Evolutionary conservation across 2,797 vertebrate species (phyloP).

Genomic region (Knipowitschia caucasica): DNA sequence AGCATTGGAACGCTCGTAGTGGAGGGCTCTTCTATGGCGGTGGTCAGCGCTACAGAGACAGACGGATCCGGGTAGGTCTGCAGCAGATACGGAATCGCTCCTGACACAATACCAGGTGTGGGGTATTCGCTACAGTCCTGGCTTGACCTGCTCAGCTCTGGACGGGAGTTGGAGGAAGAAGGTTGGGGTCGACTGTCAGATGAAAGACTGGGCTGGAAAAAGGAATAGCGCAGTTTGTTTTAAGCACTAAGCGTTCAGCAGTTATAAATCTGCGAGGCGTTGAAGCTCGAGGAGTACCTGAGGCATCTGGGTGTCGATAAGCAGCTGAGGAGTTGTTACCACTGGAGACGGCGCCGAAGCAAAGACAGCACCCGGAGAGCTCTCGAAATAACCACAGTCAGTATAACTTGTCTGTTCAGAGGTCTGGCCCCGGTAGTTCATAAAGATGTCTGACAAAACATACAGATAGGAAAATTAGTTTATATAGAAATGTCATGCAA

Average conservation of each 20-base stretch:
- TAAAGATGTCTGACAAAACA: conserved; percentile 72
- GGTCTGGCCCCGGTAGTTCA: conserved; percentile 66
- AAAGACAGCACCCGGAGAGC: conserved; percentile 52
- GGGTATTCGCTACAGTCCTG: conserved; percentile 73
- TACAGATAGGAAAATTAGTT: neutral
- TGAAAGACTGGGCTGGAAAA: conserved; percentile 58
- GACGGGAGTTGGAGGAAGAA: conserved; percentile 42
- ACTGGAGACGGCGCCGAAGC: conserved; percentile 36
- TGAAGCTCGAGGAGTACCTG: conserved; percentile 60
- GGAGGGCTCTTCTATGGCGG: conserved; percentile 34
- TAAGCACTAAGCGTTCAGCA: neutral
- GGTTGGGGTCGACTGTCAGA: conserved; percentile 54
- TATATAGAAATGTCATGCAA: neutral
- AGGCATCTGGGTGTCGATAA: conserved; percentile 58
- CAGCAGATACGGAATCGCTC: conserved; percentile 51
- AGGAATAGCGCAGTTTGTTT: neutral
- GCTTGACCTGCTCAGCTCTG: conserved; percentile 49
- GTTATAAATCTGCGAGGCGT: neutral
- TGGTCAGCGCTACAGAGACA: conserved; percentile 35
- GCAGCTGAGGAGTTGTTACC: conserved; percentile 50
- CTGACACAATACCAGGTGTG: conserved; percentile 49
- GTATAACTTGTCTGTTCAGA: conserved; percentile 61
- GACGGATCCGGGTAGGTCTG: conserved; percentile 46
- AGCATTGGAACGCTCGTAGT: conserved; percentile 64
- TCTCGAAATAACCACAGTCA: conserved; percentile 71